phyloP scores from a whole-genome alignment of 2,113 vertebrate genomes.

The Glaucidium brasilianum region DNA sequence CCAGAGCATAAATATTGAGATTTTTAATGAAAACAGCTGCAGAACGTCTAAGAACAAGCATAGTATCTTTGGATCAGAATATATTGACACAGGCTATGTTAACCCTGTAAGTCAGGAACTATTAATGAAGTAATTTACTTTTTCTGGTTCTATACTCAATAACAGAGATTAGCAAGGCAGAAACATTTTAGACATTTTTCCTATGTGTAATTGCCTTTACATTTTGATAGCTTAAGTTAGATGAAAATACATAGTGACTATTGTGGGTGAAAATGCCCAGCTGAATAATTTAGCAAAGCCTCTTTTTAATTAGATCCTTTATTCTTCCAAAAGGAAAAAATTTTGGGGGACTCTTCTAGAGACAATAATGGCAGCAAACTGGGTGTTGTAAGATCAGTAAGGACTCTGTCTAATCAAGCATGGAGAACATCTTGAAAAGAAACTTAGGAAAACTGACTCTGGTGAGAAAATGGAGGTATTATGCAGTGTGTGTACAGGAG shows the following conservation, averaged over 20 bases:
- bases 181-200: neutral
- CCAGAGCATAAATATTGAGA: constrained; percentile 29
- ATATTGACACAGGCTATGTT: neutral
- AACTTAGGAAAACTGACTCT: neutral
- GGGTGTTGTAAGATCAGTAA: neutral
- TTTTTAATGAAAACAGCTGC: constrained; percentile 21
- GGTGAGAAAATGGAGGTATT: neutral
- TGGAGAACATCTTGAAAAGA: neutral
- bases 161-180: neutral
- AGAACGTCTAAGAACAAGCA: neutral
- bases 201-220: neutral
- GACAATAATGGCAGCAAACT: neutral
- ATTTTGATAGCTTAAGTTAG: neutral
- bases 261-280: neutral
- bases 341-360: neutral
- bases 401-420: neutral
- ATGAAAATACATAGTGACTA: neutral
- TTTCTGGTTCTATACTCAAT: neutral
- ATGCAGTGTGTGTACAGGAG: neutral
- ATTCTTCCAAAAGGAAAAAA: neutral
- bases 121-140: neutral
- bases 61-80: neutral
- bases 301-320: neutral
- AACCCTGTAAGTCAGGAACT: neutral
- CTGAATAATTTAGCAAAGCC: neutral